These are phyloP conservation scores for Samia ricini DNA, from an alignment of 1,140 invertebrate genomes.

Conservation along the genomic window DNA sequence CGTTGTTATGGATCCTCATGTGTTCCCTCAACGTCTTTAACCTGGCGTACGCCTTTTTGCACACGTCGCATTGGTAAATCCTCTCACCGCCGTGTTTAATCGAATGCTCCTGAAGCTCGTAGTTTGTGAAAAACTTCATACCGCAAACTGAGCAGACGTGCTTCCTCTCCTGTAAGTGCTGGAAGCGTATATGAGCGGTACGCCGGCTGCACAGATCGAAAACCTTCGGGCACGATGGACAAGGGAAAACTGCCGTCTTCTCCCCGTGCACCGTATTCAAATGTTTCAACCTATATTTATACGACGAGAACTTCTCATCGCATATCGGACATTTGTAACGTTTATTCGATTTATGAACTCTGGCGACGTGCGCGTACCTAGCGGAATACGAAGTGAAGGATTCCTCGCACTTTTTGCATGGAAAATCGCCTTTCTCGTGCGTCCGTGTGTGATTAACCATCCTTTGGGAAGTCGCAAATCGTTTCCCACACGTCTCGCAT, in stretches of 20 bases:
- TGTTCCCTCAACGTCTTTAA: constrained; percentile 77
- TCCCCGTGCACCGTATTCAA: constrained; percentile 54
- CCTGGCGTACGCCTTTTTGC: constrained; percentile 77
- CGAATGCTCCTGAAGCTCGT: constrained; percentile 61
- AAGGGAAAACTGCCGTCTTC: constrained; percentile 55
- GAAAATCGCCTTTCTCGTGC: constrained; percentile 60
- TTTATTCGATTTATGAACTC: constrained; percentile 57
- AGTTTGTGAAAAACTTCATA: constrained; percentile 67
- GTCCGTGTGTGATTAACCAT: constrained; percentile 59
- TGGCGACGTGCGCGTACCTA: constrained; percentile 52
- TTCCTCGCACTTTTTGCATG: constrained; percentile 61
- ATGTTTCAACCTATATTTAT: constrained; percentile 63
- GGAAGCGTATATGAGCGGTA: constrained; percentile 54
- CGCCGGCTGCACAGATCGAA: constrained; percentile 63
- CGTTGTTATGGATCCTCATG: constrained; percentile 73
- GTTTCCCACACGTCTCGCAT: constrained; percentile 72
- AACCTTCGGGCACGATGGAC: constrained; percentile 57
- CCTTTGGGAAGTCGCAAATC: constrained; percentile 59
- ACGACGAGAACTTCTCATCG: constrained; percentile 61
- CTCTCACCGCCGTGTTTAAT: constrained; percentile 63
- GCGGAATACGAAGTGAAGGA: constrained; percentile 46
- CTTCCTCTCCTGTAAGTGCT: constrained; percentile 61
- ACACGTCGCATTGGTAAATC: constrained; percentile 69
- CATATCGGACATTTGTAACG: constrained; percentile 68
- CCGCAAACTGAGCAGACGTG: constrained; percentile 62